Evolutionary conservation across 2,888 invertebrate species (phyloP), one percentile per base, ranked within the genome.

Genomic region (Cephus spinipes): DNA sequence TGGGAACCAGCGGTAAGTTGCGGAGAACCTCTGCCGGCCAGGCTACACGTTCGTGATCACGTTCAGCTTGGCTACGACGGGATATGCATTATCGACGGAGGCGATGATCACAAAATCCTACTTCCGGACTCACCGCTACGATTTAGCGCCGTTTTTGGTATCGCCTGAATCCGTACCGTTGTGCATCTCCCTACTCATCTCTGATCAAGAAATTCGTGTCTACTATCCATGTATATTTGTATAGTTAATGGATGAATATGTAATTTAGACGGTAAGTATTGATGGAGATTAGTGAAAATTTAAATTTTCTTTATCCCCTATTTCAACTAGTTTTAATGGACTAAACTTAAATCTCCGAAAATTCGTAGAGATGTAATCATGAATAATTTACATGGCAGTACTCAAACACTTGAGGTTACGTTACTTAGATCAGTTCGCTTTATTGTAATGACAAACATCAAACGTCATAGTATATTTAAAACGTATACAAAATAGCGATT

Each of bases 241-340:
- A 32, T 69, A 69, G 69, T 69, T 69, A 69, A 69, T 69, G 69
- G 31, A 31, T 30, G 30, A 30, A 69, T 69, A 69, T 69, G 12
- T 69, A 69, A 69, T 30, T 32, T 69, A 69, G 9, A 69, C 11
- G 31, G 69, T 69, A 69, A 69, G 69, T 69, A 69, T 69, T 69
- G 69, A 69, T 32, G 40, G 30, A 69, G 69, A 69, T 12, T 31
- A 32, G 69, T 69, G 69, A 12, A 69, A 30, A 69, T 30, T 32
- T 12, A 12, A 69, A 30, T 30, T 69, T 12, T 30, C 69, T 12
- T 69, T 30, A 69, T 69, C 12, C 69, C 30, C 12, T 32, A 30
- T 69, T 69, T 32, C 1, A 30, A 69, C 4, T 69, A 30, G 69
- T 69, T 30, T 15, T 30, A 12, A 31, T 69, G 4, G 31, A 12